These are phyloP conservation scores for Coelinius sp. DNA, from an alignment of 2,888 invertebrate genomes.

Conservation along the genomic window DNA sequence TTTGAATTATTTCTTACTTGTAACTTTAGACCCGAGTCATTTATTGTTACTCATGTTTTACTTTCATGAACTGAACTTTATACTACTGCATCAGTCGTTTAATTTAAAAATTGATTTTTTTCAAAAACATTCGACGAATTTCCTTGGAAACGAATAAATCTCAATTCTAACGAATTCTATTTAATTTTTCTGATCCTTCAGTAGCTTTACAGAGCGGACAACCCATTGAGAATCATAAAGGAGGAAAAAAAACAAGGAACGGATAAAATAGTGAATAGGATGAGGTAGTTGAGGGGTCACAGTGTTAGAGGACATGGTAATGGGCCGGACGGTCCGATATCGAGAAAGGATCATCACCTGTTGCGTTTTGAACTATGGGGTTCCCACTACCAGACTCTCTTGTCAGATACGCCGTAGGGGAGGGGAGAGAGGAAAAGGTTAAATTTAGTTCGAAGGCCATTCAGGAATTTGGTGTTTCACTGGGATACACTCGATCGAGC, in stretches of 20 bases:
- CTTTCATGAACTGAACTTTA: too few relatives aligned
- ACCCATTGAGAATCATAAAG: conserved; percentile 12
- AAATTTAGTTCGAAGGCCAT: conserved; percentile 64
- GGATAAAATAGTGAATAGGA: conserved; percentile 43
- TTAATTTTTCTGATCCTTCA: neutral
- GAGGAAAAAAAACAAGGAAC: conserved; percentile 18
- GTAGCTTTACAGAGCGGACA: neutral
- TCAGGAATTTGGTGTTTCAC: conserved; percentile 63
- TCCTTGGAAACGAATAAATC: neutral
- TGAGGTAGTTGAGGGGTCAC: conserved; percentile 35
- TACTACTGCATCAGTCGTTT: too few relatives aligned
- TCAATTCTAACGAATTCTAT: neutral
- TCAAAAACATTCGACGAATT: neutral
- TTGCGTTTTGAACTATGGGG: conserved; percentile 68
- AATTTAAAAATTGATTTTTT: neutral
- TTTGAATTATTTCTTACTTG: too few relatives aligned
- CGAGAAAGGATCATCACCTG: conserved; percentile 70
- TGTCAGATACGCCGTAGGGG: conserved; percentile 37
- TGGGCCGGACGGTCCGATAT: conserved; percentile 63
- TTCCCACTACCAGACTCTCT: conserved; percentile 45
- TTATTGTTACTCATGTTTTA: too few relatives aligned
- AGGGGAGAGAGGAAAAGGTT: conserved; percentile 62
- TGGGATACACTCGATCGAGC: conserved; percentile 16
- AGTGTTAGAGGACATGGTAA: conserved; percentile 45
- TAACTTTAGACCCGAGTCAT: too few relatives aligned